A percentile compares a stretch with the other conserved stretches of the same genome.
Evolutionary conservation across 1,140 invertebrate genomes (phyloP).

Genomic region (Drosophila repleta): DNA sequence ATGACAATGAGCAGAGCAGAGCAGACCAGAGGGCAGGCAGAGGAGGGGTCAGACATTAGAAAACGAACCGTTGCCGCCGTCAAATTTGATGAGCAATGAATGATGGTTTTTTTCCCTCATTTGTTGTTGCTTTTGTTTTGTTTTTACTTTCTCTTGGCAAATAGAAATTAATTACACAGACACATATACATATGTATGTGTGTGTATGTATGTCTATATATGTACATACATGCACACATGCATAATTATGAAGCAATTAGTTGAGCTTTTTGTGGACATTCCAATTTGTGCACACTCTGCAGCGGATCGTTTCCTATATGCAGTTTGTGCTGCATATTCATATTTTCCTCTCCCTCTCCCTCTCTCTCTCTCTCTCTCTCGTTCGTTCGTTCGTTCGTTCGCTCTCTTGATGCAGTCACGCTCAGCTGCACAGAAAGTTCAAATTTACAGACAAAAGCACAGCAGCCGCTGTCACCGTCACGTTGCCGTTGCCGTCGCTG

Average conservation of each 20-base stretch:
- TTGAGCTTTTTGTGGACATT: conserved; percentile 34
- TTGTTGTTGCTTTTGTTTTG: conserved; percentile 23
- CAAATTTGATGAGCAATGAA: conserved; percentile 74
- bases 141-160: conserved; percentile 77
- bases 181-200: too few species aligned
- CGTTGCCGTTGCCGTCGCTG: neutral
- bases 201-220: neutral
- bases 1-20: conserved; percentile 20
- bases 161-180: conserved; percentile 74
- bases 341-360: conserved; percentile 25
- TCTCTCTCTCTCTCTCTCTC: conserved; percentile 11
- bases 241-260: conserved; percentile 17
- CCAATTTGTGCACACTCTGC: conserved; percentile 24
- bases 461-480: conserved; percentile 1
- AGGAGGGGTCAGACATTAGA: conserved; percentile 54
- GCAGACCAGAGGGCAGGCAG: neutral
- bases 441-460: conserved; percentile 48
- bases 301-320: conserved; percentile 48
- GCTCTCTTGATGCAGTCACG: conserved; percentile 40
- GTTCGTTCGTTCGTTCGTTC: neutral
- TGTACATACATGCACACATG: neutral
- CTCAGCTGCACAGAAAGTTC: conserved; percentile 77
- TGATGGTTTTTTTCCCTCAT: conserved; percentile 24
- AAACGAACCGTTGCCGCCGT: conserved; percentile 55
- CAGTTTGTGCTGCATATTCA: conserved; percentile 49